A percentile compares a stretch with the other conserved stretches of the same genome.
Conservation (phyloP, 2,888 invertebrate species). For the Drosophila kokeensis region DNA sequence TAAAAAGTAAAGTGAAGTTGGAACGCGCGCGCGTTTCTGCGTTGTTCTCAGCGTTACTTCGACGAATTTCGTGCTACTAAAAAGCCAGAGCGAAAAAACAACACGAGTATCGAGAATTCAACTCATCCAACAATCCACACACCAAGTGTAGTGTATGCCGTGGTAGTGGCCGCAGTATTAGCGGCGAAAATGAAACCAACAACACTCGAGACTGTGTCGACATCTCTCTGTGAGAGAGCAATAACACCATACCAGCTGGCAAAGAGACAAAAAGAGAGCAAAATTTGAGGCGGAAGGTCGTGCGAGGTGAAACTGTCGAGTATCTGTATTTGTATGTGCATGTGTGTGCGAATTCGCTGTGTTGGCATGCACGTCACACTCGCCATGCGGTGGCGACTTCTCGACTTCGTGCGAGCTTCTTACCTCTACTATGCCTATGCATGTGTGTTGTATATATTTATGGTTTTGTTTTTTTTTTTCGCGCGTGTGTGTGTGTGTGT, state of each 20-base stretch:
- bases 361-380: constrained; percentile 71
- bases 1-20: constrained; percentile 49
- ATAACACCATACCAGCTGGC: constrained; percentile 14
- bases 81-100: constrained; percentile 53
- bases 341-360: constrained; percentile 62
- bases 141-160: constrained; percentile 41
- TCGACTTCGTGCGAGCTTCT: constrained; percentile 18
- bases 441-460: constrained; percentile 11
- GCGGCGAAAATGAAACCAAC: constrained; percentile 38
- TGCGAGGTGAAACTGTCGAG: constrained; percentile 59
- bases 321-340: constrained; percentile 18
- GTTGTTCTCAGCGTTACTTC: constrained; percentile 61
- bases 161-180: constrained; percentile 25
- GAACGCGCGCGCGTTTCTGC: constrained; percentile 68
- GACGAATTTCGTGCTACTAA: constrained; percentile 60
- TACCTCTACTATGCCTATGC: constrained; percentile 11
- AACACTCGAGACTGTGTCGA: constrained; percentile 22
- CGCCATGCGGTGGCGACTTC: constrained; percentile 47
- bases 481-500: constrained; percentile 2
- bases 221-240: constrained; percentile 44
- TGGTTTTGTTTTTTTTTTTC: background rate
- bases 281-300: constrained; percentile 52
- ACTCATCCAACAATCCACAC: constrained; percentile 45
- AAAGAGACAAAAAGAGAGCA: constrained; percentile 17
- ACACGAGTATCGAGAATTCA: constrained; percentile 49